Evolutionary conservation across 2,113 vertebrate genomes (phyloP).

Genomic region (Bagarius yarrelli): DNA sequence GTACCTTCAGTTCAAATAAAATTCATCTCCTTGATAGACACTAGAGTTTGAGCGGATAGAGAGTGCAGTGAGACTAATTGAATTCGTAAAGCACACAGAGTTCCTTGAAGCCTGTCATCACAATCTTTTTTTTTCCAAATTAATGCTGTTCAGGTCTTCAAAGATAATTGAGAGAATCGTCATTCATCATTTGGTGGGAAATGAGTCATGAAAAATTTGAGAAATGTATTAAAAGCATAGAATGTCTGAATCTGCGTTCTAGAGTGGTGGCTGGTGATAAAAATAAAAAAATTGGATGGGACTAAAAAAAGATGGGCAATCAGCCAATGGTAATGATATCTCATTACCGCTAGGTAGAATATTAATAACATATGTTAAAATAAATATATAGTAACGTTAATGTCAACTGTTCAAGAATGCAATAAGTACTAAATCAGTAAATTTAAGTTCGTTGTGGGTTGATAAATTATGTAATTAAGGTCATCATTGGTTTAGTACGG

Average conservation of each 20-base stretch:
- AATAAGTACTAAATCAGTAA: too few species aligned
- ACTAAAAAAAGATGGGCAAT: too few species aligned
- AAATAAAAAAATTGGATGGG: too few species aligned
- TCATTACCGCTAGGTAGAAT: too few species aligned
- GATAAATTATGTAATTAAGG: too few species aligned
- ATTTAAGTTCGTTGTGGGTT: too few species aligned
- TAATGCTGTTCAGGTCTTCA: background rate
- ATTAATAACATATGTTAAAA: too few species aligned
- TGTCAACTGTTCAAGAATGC: too few species aligned
- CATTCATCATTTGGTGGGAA: background rate
- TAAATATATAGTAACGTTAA: too few species aligned
- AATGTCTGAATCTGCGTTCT: background rate
- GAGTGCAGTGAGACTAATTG: background rate
- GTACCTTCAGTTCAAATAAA: background rate
- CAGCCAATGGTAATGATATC: too few species aligned
- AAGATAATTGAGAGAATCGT: background rate
- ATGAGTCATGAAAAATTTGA: background rate
- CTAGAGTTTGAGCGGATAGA: background rate
- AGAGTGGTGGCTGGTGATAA: too few species aligned
- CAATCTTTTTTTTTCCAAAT: background rate
- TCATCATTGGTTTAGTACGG: too few species aligned
- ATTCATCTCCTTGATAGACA: background rate
- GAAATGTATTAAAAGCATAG: background rate
- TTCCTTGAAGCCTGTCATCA: background rate
- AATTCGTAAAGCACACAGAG: background rate